These are phyloP conservation scores for Channa argus DNA, from an alignment of 2,113 vertebrate species.

Conservation along the genomic window DNA sequence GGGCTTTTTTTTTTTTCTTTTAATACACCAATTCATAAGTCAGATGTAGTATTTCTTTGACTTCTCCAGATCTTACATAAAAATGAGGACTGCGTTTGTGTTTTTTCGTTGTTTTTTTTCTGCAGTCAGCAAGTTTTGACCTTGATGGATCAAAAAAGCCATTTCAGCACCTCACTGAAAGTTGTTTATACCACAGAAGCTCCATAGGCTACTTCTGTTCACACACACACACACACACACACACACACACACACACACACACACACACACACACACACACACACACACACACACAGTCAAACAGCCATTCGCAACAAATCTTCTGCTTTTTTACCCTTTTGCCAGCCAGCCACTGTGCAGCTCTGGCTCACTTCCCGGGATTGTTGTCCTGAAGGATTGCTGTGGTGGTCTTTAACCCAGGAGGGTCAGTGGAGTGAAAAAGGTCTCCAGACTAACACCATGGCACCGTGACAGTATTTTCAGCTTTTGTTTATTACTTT, in stretches of 20 bases:
- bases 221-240: not conserved
- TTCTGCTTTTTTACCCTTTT: slow-evolving; percentile 8
- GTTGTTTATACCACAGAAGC: slow-evolving; percentile 44
- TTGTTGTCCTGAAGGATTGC: slow-evolving; percentile 32
- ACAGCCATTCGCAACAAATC: not conserved
- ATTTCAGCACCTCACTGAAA: slow-evolving; percentile 28
- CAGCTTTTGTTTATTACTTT: not conserved
- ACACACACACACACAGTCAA: not conserved
- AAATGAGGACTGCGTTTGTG: slow-evolving; percentile 10
- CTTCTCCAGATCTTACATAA: not conserved
- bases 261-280: not conserved
- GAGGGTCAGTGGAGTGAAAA: slow-evolving; percentile 13
- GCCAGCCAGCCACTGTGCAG: not conserved
- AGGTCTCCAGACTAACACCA: not conserved
- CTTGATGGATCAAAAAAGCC: slow-evolving; percentile 24
- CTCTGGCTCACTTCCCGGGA: slow-evolving; percentile 31
- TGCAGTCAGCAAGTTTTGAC: slow-evolving; percentile 53
- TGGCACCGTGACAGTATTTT: too few species aligned
- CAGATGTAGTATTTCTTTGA: not conserved
- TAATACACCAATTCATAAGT: not conserved
- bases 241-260: not conserved
- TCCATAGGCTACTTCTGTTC: slow-evolving; percentile 44
- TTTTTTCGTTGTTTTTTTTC: not conserved
- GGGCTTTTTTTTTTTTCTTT: not conserved
- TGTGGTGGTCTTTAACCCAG: slow-evolving; percentile 23